phyloP scores from a whole-genome alignment of 2,113 vertebrate genomes.

The Epinephelus fuscoguttatus region DNA sequence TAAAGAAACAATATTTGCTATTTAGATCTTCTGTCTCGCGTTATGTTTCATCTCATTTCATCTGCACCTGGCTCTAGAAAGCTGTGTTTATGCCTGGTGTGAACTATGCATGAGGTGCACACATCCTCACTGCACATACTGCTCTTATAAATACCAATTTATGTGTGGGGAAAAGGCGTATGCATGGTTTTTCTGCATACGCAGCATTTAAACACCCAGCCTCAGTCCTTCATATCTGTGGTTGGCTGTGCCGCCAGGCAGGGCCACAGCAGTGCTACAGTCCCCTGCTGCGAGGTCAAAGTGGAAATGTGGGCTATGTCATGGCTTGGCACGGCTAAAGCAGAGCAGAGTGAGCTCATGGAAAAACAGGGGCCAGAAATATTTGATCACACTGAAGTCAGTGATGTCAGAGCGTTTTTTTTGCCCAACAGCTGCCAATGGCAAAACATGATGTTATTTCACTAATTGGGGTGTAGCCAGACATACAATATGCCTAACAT shows the following conservation, averaged over 20 bases:
- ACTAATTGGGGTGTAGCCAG: neutral
- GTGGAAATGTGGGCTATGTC: neutral
- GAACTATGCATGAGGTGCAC: neutral
- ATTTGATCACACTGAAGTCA: neutral
- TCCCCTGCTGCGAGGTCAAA: neutral
- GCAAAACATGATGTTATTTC: conserved; percentile 26
- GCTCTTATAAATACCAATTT: neutral
- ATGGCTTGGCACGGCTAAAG: neutral
- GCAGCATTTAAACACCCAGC: neutral
- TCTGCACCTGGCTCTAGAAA: neutral
- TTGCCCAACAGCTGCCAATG: conserved; percentile 8
- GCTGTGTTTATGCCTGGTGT: neutral
- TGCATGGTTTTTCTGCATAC: neutral
- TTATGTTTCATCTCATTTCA: neutral
- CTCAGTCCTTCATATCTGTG: neutral
- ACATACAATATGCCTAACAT: conserved; percentile 10
- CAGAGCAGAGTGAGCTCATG: neutral
- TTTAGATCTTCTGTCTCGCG: neutral
- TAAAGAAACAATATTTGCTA: too few species aligned
- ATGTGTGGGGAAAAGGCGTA: neutral
- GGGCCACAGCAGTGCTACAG: neutral
- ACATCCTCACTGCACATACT: neutral
- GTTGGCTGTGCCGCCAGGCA: neutral
- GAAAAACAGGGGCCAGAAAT: neutral
- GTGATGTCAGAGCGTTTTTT: conserved; percentile 5